Percentiles rank a stretch among this genome's conserved stretches.
phyloP scores from a whole-genome alignment of 2,888 invertebrate genomes.

The Erynnis tages region DNA sequence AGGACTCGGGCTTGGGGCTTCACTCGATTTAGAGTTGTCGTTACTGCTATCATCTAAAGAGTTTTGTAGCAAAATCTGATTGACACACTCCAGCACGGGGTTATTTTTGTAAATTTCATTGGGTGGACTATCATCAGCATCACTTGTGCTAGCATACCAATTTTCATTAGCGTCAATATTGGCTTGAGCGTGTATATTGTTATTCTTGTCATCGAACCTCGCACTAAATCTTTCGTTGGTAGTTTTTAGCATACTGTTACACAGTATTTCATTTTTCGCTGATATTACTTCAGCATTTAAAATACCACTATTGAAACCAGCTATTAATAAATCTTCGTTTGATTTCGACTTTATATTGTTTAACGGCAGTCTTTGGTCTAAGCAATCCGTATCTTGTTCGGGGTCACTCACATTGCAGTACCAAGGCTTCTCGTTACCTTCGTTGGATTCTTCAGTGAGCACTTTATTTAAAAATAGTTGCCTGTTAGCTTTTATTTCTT shows the following conservation, averaged over 20 bases:
- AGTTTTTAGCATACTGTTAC: slow-evolving; percentile 59
- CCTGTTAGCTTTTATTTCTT: slow-evolving; percentile 74
- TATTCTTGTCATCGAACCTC: slow-evolving; percentile 60
- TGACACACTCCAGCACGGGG: slow-evolving; percentile 92
- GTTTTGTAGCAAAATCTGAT: slow-evolving; percentile 91
- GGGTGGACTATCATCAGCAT: slow-evolving; percentile 87
- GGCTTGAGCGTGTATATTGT: slow-evolving; percentile 57
- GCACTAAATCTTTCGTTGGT: slow-evolving; percentile 54
- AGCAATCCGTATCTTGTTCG: slow-evolving; percentile 68
- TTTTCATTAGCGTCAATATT: slow-evolving; percentile 83
- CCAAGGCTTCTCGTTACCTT: slow-evolving; percentile 76
- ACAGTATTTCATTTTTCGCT: slow-evolving; percentile 71
- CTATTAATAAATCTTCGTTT: slow-evolving; percentile 59
- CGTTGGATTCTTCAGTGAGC: slow-evolving; percentile 62
- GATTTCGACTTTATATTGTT: slow-evolving; percentile 62
- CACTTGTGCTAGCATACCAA: slow-evolving; percentile 91
- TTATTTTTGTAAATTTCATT: slow-evolving; percentile 88
- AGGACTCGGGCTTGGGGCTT: slow-evolving; percentile 74
- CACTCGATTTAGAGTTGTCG: slow-evolving; percentile 73
- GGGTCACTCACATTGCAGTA: slow-evolving; percentile 78
- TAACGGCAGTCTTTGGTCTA: slow-evolving; percentile 58
- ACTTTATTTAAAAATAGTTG: slow-evolving; percentile 71
- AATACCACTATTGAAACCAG: slow-evolving; percentile 54
- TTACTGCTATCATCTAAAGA: slow-evolving; percentile 82
- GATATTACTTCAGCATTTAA: slow-evolving; percentile 61